phyloP scores from a whole-genome alignment of 1,140 invertebrate genomes.

The Hyles vespertilio region DNA sequence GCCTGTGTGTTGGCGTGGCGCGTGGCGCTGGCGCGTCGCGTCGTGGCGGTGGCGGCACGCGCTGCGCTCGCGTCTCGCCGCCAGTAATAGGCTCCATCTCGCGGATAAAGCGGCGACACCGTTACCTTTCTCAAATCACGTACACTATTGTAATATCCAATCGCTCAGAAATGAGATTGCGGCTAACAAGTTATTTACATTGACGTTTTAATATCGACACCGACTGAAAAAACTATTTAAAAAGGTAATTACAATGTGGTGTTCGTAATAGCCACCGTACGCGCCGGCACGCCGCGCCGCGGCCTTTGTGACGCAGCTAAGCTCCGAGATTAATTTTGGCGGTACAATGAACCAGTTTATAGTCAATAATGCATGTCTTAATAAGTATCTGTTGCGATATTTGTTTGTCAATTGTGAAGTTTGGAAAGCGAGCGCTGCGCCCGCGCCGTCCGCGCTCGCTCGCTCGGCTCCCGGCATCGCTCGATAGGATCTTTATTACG shows the following conservation, averaged over 20 bases:
- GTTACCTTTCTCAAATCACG: conserved; percentile 74
- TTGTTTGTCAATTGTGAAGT: conserved; percentile 59
- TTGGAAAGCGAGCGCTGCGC: conserved; percentile 40
- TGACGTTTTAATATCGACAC: conserved; percentile 73
- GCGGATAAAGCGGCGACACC: conserved; percentile 69
- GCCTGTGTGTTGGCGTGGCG: background rate
- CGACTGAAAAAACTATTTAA: conserved; percentile 71
- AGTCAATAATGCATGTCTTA: conserved; percentile 59
- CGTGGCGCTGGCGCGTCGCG: background rate
- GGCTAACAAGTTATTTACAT: conserved; percentile 76
- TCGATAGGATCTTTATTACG: conserved; percentile 62
- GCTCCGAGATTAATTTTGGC: conserved; percentile 70
- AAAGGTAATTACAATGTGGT: conserved; percentile 72
- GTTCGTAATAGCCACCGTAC: conserved; percentile 66
- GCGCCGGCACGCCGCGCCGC: conserved; percentile 55
- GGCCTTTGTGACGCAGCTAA: conserved; percentile 66
- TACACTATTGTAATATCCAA: conserved; percentile 75
- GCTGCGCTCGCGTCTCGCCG: conserved; percentile 31
- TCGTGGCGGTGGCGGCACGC: conserved; percentile 25
- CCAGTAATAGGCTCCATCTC: conserved; percentile 62
- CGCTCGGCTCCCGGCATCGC: conserved; percentile 33
- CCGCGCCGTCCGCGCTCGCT: background rate
- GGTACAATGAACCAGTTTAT: conserved; percentile 64
- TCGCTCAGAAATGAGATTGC: conserved; percentile 74
- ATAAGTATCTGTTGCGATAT: conserved; percentile 65